Percentiles rank a stretch among this genome's conserved stretches.
Conservation (phyloP, 2,888 invertebrate genomes). For the Osmoderma eremita region DNA sequence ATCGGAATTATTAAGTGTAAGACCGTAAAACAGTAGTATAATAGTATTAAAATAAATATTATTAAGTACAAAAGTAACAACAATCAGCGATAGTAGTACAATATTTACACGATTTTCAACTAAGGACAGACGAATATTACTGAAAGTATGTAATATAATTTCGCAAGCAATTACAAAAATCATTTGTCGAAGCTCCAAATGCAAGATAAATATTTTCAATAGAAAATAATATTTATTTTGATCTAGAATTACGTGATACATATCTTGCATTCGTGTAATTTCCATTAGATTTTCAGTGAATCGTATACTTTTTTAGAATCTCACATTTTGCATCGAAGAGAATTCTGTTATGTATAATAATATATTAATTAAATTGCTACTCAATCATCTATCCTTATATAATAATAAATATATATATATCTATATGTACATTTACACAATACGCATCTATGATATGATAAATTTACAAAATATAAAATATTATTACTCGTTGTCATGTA, state of each 20-base stretch:
- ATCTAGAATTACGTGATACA: neutral
- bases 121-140: conserved; percentile 31
- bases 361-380: conserved; percentile 49
- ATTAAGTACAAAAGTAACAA: conserved; percentile 33
- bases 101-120: conserved; percentile 32
- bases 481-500: conserved; percentile 53
- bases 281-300: conserved; percentile 37
- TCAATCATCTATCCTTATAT: conserved; percentile 38
- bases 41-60: conserved; percentile 30
- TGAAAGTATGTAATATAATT: neutral
- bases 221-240: neutral
- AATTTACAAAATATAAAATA: conserved; percentile 60
- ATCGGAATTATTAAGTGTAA: neutral
- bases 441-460: conserved; percentile 56
- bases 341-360: conserved; percentile 43
- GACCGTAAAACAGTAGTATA: conserved; percentile 3
- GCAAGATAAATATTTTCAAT: conserved; percentile 14
- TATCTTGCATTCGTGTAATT: conserved; percentile 16
- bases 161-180: neutral
- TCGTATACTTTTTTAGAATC: conserved; percentile 58
- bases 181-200: neutral
- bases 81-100: conserved; percentile 33
- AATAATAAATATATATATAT: conserved; percentile 40
- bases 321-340: conserved; percentile 50
- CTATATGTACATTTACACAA: conserved; percentile 43